These are phyloP conservation scores for Drosophila albomicans DNA, from an alignment of 1,140 invertebrate species.

Conservation along the genomic window DNA sequence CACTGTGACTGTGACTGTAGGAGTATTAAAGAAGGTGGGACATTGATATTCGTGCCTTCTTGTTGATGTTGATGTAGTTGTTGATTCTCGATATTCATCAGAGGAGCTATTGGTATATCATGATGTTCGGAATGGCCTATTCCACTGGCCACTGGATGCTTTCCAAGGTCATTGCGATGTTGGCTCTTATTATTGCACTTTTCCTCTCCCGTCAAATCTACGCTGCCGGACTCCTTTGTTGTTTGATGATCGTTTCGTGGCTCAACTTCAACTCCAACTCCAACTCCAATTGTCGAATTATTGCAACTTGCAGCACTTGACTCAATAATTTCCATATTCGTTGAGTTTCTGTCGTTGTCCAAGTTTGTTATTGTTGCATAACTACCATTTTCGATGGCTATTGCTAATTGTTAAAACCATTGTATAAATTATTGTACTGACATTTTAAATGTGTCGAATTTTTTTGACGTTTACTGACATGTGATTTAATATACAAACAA, in stretches of 20 bases:
- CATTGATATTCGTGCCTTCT: conserved; percentile 33
- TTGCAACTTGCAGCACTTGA: conserved; percentile 7
- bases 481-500: too few relatives aligned
- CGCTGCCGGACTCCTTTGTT: conserved; percentile 39
- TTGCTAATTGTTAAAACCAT: conserved; percentile 46
- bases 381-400: conserved; percentile 72
- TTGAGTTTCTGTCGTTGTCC: conserved; percentile 51
- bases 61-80: conserved; percentile 38
- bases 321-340: conserved; percentile 19
- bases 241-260: conserved; percentile 1
- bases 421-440: conserved; percentile 14
- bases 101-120: conserved; percentile 24
- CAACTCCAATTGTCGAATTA: conserved; percentile 25
- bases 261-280: not conserved
- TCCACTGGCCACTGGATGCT: conserved; percentile 3
- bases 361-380: conserved; percentile 66
- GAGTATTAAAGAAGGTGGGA: conserved; percentile 61
- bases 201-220: conserved; percentile 6
- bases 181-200: conserved; percentile 33
- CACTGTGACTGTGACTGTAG: conserved; percentile 68
- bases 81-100: conserved; percentile 30
- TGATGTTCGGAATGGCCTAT: conserved; percentile 3
- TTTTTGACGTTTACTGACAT: too few relatives aligned
- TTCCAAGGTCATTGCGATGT: conserved; percentile 15
- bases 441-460: not conserved